Base-by-base conservation (phyloP, 2,888 invertebrate genomes). In the Prosopocoilus inquinatus region DNA sequence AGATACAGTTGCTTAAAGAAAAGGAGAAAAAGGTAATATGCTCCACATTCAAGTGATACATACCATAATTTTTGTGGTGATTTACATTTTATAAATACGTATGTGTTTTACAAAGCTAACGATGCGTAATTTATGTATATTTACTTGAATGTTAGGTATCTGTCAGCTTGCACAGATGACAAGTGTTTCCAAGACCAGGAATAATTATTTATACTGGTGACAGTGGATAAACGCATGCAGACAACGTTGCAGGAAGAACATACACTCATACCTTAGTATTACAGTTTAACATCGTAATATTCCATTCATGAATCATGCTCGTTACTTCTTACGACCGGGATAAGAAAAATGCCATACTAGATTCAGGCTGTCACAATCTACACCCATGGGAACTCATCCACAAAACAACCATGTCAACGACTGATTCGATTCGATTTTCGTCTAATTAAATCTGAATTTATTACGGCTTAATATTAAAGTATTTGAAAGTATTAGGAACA, bases 311-410 rank as follows among this genome's bases (percentile, higher is more conserved):
- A 63, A 64, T 64, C 66, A 67, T 67, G 58, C 64, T 66, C 66
- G 61, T 62, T 66, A 58, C 53, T 61, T 61, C 58, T 55, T 59
- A 64, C 61, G 62, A 64, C 59, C 64, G 61, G 61, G 61, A 64
- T 65, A 67, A 63, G 62, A 66, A 62, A 67, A 65, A 67, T 68
- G 64, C 65, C 68, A 69, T 67, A 64, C 64, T 67, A 66, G 60
- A 64, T 55, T 59, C 61, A 62, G 63, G 60, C 67, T 66, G 67
- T 68, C 68, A 70, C 66, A 67, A 68, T 64, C 66, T 67, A 68
- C 67, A 69, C 68, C 67, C 65, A 67, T 64, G 61, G 61, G 62
- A 57, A 57, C 60, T 53, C 50, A 48, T 47, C 47, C 52, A 57
- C 48, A 45, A 9, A 47, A 51, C 58, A 57, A 58, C 53, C 61